Evolutionary conservation across 1,140 invertebrate species (phyloP), one percentile per base, ranked within the genome.

Genomic region (Ylistrum balloti): DNA sequence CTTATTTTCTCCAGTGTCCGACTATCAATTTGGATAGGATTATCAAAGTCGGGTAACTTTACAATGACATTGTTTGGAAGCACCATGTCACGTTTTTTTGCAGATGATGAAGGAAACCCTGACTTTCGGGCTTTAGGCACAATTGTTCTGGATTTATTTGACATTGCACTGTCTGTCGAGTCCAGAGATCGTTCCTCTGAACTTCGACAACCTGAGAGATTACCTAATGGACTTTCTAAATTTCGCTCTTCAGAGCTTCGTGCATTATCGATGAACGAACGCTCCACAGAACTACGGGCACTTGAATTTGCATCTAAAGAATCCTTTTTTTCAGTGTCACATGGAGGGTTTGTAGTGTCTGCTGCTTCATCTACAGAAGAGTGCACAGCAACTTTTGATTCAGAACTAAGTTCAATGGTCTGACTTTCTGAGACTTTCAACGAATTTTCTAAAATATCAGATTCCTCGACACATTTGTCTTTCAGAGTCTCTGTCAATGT

Each of bases 81-180:
- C 20, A 92, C 88, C 87, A 90, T 48, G 38, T 91, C 90, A 11
- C 91, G 90, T 34, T 91, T 94, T 33, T 88, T 90, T 87, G 89
- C 88, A 48, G 86, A 38, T 20, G 89, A 88, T 35, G 88, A 87
- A 35, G 91, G 89, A n/a, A 88, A 88, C 28, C 90, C 92, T 9
- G 92, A 93, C 90, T 93, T 93, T n/a, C 93, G 88, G 20, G 93
- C 93, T 90, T 92, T 93, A n/a, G 92, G 93, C 32, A 89, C 85
- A 74, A 74, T 17, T 74, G 56, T 74, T 74, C 56, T 74, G 56
- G 56, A 74, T 74, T 74, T 74, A 74, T 28, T 74, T 74, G 56
- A 56, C 38, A 88, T 33, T 89, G 88, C 17, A 91, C 86, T 89
- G 22, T 88, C 88, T 32, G 86, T 35, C 15, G 88, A 87, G 32